Percentiles rank a stretch among this genome's conserved stretches.
These are phyloP conservation scores for Garrulus glandarius DNA, from an alignment of 2,797 vertebrate genomes.

Conservation along the genomic window DNA sequence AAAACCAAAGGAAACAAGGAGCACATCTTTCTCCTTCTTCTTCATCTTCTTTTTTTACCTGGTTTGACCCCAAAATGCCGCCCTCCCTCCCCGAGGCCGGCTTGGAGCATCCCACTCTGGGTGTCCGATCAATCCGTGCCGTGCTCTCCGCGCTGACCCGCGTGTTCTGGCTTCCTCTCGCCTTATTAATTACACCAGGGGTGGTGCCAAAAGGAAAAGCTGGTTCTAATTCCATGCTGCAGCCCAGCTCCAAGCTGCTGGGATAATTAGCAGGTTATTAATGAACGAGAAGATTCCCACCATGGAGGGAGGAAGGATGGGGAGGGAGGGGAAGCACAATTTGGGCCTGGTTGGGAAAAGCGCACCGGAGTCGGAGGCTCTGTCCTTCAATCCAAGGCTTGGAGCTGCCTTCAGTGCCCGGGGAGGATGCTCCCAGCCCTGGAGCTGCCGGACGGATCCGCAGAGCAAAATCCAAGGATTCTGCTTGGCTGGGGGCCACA, in stretches of 20 bases:
- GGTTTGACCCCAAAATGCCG: background rate
- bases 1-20: background rate
- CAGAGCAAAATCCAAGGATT: background rate
- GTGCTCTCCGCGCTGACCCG: background rate
- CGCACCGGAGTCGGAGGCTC: accelerated
- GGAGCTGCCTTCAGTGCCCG: accelerated
- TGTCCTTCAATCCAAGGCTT: background rate
- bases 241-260: conserved; percentile 32
- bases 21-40: background rate
- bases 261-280: conserved; percentile 47
- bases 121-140: background rate
- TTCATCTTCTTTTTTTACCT: background rate
- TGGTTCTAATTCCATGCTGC: conserved; percentile 30
- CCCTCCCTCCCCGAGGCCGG: accelerated
- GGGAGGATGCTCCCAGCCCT: accelerated
- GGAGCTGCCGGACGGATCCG: background rate
- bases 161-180: conserved; percentile 9
- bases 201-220: conserved; percentile 48
- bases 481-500: background rate
- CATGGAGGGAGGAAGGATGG: background rate
- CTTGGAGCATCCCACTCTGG: background rate
- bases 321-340: background rate
- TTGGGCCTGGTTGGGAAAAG: background rate
- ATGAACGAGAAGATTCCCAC: background rate
- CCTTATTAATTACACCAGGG: background rate